These are phyloP conservation scores for Lanius ludovicianus DNA, from an alignment of 2,113 vertebrate genomes.

Conservation along the genomic window DNA sequence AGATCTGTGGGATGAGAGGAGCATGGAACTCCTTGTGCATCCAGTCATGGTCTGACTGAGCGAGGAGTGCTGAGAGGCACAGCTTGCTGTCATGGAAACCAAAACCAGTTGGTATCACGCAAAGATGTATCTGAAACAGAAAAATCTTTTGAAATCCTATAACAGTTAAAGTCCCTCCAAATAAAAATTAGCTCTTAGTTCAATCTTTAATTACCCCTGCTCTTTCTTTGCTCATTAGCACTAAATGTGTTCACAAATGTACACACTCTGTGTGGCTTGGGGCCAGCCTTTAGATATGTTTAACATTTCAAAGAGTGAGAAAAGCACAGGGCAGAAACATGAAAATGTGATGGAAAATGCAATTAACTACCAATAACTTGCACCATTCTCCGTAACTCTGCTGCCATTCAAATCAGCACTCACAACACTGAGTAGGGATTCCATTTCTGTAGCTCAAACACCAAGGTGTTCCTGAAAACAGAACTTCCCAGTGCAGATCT, in stretches of 20 bases:
- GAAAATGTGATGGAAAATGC: background rate
- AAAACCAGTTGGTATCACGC: background rate
- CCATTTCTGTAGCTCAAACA: background rate
- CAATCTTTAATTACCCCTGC: background rate
- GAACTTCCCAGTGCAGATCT: background rate
- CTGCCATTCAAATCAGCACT: background rate
- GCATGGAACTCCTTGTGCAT: rapidly evolving
- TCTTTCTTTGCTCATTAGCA: background rate
- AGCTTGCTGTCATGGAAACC: background rate
- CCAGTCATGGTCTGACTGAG: background rate
- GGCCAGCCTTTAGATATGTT: background rate
- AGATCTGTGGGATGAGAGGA: background rate
- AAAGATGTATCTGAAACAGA: background rate
- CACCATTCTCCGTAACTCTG: background rate
- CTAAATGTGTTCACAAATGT: background rate
- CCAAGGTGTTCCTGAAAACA: background rate
- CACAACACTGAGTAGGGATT: background rate
- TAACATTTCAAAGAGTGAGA: background rate
- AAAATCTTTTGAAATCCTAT: background rate
- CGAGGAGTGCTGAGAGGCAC: background rate
- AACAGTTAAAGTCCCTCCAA: background rate
- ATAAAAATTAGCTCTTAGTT: background rate
- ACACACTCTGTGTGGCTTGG: background rate
- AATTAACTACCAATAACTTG: background rate
- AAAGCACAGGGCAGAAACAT: background rate